These are phyloP conservation scores for Danio choprae DNA, from an alignment of 2,797 vertebrate species.

Conservation along the genomic window DNA sequence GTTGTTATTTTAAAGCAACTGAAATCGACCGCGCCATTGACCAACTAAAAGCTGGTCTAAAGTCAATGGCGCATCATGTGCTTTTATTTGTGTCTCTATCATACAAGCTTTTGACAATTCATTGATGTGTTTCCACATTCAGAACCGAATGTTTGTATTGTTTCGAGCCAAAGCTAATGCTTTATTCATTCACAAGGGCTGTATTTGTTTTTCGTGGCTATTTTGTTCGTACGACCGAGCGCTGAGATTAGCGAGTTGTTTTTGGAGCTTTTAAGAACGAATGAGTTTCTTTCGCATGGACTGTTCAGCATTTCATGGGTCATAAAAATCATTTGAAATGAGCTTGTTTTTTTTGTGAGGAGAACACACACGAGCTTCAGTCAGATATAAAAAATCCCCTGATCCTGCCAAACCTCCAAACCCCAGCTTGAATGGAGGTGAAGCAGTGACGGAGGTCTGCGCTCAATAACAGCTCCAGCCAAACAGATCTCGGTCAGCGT, in stretches of 20 bases:
- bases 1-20: no score
- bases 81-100: not conserved
- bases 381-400: not conserved
- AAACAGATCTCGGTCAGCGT: constrained; percentile 25
- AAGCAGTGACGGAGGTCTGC: constrained; percentile 29
- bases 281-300: constrained; percentile 1
- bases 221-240: not conserved
- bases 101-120: not conserved
- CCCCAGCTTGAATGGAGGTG: constrained; percentile 1
- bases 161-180: not conserved
- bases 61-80: no score
- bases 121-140: constrained; percentile 4
- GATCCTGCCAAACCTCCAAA: not conserved
- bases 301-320: constrained; percentile 9
- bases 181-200: not conserved
- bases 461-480: constrained; percentile 11
- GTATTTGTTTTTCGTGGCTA: not conserved
- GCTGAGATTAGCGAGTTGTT: constrained; percentile 30
- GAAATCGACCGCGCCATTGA: no score
- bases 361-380: constrained; percentile 24
- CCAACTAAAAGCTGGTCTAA: no score
- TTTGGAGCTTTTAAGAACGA: constrained; percentile 6
- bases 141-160: not conserved
- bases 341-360: not conserved
- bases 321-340: constrained; percentile 14